A percentile compares a stretch with the other conserved stretches of the same genome.
phyloP scores from a whole-genome alignment of 2,113 vertebrate genomes.

The Oostethus manadensis region DNA sequence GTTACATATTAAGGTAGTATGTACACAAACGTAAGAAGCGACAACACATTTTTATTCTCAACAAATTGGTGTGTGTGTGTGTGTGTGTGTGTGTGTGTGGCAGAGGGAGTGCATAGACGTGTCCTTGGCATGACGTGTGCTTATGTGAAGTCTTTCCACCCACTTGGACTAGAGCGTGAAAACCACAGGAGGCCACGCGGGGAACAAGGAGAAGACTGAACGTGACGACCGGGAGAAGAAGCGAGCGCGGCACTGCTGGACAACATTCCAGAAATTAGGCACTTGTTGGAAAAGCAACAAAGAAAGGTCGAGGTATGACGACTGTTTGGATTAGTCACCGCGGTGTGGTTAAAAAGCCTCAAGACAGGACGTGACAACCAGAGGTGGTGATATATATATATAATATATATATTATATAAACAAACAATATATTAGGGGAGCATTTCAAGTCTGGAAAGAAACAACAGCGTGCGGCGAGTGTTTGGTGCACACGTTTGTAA shows the following conservation, averaged over 20 bases:
- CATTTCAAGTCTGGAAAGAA: slow-evolving; percentile 78
- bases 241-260: slow-evolving; percentile 54
- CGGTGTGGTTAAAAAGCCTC: background rate
- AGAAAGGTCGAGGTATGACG: slow-evolving; percentile 59
- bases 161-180: background rate
- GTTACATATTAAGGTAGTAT: slow-evolving; percentile 84
- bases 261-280: slow-evolving; percentile 67
- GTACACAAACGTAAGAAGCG: slow-evolving; percentile 79
- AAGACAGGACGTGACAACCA: slow-evolving; percentile 8
- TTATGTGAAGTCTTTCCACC: slow-evolving; percentile 17
- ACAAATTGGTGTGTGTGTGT: background rate
- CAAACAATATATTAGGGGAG: slow-evolving; percentile 67
- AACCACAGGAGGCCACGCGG: slow-evolving; percentile 25
- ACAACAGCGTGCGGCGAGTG: slow-evolving; percentile 54
- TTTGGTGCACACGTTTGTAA: slow-evolving; percentile 71
- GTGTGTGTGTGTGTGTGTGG: slow-evolving; percentile 17
- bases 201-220: slow-evolving; percentile 20
- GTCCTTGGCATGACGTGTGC: slow-evolving; percentile 60
- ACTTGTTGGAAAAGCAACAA: slow-evolving; percentile 59
- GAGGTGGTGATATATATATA: slow-evolving; percentile 63
- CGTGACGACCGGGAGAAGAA: slow-evolving; percentile 20
- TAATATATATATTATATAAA: slow-evolving; percentile 67
- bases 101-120: slow-evolving; percentile 61
- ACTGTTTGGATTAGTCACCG: slow-evolving; percentile 9
- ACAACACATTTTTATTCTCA: slow-evolving; percentile 52